Percentiles rank a stretch among this genome's conserved stretches.
Conservation (phyloP, 2,797 vertebrate species). For the Takifugu ocellatus region DNA sequence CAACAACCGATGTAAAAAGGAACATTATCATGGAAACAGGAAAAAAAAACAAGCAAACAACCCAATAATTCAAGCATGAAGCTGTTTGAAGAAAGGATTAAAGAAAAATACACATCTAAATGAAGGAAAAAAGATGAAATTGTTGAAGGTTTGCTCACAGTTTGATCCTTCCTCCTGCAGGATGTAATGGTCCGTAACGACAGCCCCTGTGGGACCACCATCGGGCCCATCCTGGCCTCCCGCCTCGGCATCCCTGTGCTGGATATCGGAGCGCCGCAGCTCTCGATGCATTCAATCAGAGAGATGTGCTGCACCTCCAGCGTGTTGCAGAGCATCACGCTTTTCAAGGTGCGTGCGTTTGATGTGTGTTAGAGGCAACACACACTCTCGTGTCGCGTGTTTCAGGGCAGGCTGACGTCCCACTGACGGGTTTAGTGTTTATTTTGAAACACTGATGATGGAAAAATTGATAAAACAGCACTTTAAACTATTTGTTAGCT, state of each 20-base stretch:
- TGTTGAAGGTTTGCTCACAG: too few relatives aligned
- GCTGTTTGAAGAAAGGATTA: too few relatives aligned
- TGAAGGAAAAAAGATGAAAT: too few relatives aligned
- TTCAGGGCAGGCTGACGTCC: neutral
- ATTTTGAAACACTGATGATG: too few relatives aligned
- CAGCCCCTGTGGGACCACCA: slow-evolving; percentile 88
- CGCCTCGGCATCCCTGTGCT: slow-evolving; percentile 89
- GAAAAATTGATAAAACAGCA: too few relatives aligned
- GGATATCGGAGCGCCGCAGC: slow-evolving; percentile 89
- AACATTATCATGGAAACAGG: too few relatives aligned
- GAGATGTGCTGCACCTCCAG: slow-evolving; percentile 96
- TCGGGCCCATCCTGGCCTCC: slow-evolving; percentile 91
- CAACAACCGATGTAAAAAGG: too few relatives aligned
- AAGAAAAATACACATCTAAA: too few relatives aligned
- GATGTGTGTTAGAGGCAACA: neutral
- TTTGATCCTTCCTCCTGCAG: slow-evolving; percentile 58
- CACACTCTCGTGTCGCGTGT: neutral
- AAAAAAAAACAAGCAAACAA: too few relatives aligned
- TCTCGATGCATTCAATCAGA: slow-evolving; percentile 97
- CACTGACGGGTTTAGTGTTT: neutral
- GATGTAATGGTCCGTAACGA: slow-evolving; percentile 97
- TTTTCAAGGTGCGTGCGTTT: slow-evolving; percentile 85
- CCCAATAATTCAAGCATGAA: too few relatives aligned
- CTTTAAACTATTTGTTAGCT: too few relatives aligned
- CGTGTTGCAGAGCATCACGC: slow-evolving; percentile 85